These are phyloP conservation scores for Antedon mediterranea DNA, from an alignment of 53 echinoderm and acorn worm species.

Conservation along the genomic window DNA sequence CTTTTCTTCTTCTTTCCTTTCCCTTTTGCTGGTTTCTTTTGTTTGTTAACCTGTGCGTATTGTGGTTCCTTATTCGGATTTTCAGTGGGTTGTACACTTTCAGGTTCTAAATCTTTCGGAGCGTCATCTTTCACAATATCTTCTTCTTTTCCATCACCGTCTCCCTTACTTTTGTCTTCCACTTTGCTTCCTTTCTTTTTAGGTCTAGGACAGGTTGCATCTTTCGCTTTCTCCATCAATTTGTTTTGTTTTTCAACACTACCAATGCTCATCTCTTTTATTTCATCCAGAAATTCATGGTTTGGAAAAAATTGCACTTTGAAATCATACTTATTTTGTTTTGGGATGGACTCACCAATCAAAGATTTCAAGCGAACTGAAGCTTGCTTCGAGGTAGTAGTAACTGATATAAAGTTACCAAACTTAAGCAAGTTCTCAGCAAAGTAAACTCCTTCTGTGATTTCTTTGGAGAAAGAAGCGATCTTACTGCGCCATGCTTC, in stretches of 20 bases:
- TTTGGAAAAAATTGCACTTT: background rate
- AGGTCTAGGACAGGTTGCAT: background rate
- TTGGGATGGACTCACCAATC: background rate
- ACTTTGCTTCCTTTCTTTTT: background rate
- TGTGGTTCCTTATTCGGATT: background rate
- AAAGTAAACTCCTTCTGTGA: background rate
- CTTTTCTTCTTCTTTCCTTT: background rate
- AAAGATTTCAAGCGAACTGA: background rate
- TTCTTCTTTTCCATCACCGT: background rate
- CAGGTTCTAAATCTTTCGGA: too few species aligned
- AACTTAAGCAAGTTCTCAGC: background rate
- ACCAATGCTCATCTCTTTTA: background rate
- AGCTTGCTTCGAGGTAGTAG: background rate
- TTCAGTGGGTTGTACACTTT: too few species aligned
- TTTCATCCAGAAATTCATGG: background rate
- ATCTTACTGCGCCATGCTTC: background rate
- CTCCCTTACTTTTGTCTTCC: background rate
- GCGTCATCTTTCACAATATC: too few species aligned
- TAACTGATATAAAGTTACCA: background rate
- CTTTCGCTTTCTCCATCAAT: background rate
- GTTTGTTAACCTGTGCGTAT: background rate
- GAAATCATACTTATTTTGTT: background rate
- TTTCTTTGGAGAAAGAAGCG: background rate
- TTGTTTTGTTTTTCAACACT: background rate
- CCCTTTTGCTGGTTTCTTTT: background rate